Base-by-base conservation (phyloP, 30 jellyfish, hydroid and myxozoan species). In the Cassiopea andromeda region DNA sequence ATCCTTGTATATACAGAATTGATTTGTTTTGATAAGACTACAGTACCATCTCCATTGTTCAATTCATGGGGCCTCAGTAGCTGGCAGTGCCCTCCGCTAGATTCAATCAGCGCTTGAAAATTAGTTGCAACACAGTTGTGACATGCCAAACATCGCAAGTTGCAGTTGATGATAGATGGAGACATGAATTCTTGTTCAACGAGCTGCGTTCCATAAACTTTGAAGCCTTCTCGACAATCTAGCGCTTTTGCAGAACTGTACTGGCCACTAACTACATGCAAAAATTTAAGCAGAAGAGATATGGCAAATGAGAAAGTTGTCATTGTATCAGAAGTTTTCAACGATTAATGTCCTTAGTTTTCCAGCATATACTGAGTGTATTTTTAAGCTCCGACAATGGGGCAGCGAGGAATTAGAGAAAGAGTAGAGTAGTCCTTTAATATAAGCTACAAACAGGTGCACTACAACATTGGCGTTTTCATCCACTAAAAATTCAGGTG, bases 81-180 rank as follows among this genome's bases (percentile, higher is more conserved):
- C 17, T 77, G 73, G 27, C 86, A 77, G 46, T 43, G 44, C 13
- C 86, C 86, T 48, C 46, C 73, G n/a, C 59, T 75, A 47, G 50
- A n/a, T 2, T 27, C 46, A 27, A 27, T 46, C 13, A 44, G 48
- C n/a, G n/a, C 7, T 50, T 77, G 86, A 50, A 77, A 77, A 49
- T 77, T 77, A 2, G 86, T 77, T 6, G 86, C 86, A 48, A 77
- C 50, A 27, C 86, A 77, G 49, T 45, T 77, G 48, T 58, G 27
- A 47, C 27, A 48, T 19, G 75, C 38, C 13, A 77, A 9, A 75
- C 86, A 77, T 27, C 50, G 86, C 27, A 46, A 6, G 49, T 77
- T 77, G 50, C 86, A 77, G 27, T 8, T 49, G 3, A 77, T 77
- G 12, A 77, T 44, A 2, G 86, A 46, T 2, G 86, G 86, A 19